These are phyloP conservation scores for Cinclus mexicanus DNA, from an alignment of 2,113 vertebrate genomes.

Conservation along the genomic window DNA sequence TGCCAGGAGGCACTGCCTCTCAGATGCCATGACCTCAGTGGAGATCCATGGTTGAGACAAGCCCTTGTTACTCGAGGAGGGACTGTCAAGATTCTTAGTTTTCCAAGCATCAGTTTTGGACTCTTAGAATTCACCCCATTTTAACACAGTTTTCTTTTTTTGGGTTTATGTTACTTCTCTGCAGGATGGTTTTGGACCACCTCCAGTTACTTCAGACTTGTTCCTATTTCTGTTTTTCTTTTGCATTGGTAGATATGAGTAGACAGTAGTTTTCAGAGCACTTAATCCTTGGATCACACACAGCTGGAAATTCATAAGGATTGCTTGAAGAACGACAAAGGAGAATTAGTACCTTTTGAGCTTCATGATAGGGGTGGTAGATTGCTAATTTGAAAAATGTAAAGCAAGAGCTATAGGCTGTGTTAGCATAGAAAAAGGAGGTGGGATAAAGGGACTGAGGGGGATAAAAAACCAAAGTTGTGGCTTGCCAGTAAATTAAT, in stretches of 20 bases:
- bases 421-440: fast-evolving
- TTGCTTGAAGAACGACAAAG: background rate
- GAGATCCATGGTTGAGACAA: background rate
- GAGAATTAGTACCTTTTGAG: background rate
- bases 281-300: background rate
- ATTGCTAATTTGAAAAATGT: background rate
- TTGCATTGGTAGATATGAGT: background rate
- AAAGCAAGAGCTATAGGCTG: background rate
- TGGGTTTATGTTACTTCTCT: background rate
- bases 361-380: background rate
- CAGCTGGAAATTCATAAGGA: background rate
- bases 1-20: background rate
- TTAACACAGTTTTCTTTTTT: background rate
- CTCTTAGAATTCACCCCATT: background rate
- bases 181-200: background rate
- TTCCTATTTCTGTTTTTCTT: background rate
- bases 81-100: background rate
- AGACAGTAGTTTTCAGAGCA: background rate
- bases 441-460: background rate
- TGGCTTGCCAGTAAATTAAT: background rate
- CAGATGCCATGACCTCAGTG: background rate
- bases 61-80: background rate
- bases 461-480: background rate
- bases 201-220: background rate
- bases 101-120: background rate